Conservation (phyloP, 1,140 invertebrate species). For the Drosophila ercepeae region DNA sequence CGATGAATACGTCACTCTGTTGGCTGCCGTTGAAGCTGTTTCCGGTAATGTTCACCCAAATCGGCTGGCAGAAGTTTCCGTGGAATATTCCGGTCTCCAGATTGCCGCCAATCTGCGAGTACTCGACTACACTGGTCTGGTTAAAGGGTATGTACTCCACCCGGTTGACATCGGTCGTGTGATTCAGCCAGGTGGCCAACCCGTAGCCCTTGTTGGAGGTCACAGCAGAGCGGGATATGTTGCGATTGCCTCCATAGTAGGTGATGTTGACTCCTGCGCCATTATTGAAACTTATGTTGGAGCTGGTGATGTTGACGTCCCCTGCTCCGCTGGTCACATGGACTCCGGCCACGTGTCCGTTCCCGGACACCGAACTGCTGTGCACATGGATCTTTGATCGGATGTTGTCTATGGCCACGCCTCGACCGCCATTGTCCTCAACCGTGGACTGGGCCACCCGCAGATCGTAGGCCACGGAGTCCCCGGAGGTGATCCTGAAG, state of each 20-base stretch:
- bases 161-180: constrained; percentile 88
- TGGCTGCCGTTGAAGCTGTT: constrained; percentile 92
- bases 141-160: constrained; percentile 91
- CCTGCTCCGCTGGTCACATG: constrained; percentile 93
- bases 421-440: constrained; percentile 95
- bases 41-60: constrained; percentile 93
- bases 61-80: constrained; percentile 90
- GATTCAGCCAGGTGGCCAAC: constrained; percentile 94
- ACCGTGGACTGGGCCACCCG: constrained; percentile 94
- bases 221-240: constrained; percentile 92
- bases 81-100: constrained; percentile 92
- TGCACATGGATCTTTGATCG: constrained; percentile 92
- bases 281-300: constrained; percentile 94
- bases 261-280: constrained; percentile 97
- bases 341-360: constrained; percentile 94
- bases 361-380: constrained; percentile 92
- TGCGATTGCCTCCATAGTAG: constrained; percentile 94
- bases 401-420: constrained; percentile 93
- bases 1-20: constrained; percentile 90
- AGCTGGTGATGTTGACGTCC: constrained; percentile 96
- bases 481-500: constrained; percentile 90
- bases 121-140: constrained; percentile 94
- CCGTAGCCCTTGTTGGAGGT: constrained; percentile 93
- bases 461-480: constrained; percentile 93
- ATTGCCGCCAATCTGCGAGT: constrained; percentile 94